phyloP scores from a whole-genome alignment of 1,140 invertebrate species.

The Carcinoscorpius rotundicauda region DNA sequence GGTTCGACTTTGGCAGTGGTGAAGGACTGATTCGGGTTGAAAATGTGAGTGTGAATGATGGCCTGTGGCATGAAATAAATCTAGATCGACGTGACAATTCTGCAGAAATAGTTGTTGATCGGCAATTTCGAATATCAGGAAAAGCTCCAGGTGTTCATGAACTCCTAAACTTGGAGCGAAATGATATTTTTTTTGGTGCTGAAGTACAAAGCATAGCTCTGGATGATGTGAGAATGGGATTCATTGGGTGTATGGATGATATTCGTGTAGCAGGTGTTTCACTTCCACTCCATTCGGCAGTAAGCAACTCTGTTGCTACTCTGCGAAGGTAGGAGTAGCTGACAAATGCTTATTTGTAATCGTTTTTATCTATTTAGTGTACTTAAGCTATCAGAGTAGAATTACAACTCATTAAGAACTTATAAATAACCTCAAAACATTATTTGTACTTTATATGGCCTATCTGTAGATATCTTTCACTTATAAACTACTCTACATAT shows the following conservation, averaged over 20 bases:
- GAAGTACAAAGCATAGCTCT: constrained; percentile 49
- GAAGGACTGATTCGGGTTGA: constrained; percentile 68
- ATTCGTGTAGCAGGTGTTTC: constrained; percentile 60
- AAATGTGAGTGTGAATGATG: constrained; percentile 63
- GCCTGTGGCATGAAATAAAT: constrained; percentile 75
- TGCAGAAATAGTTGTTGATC: constrained; percentile 65
- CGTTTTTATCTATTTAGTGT: too few species aligned
- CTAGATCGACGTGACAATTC: constrained; percentile 65
- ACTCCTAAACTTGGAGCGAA: constrained; percentile 70
- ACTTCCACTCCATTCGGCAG: constrained; percentile 60
- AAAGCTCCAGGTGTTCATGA: constrained; percentile 67
- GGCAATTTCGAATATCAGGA: constrained; percentile 57
- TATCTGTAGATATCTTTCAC: too few species aligned
- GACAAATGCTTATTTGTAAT: too few species aligned
- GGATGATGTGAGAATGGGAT: constrained; percentile 58
- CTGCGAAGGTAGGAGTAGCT: constrained; percentile 28
- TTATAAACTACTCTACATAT: too few species aligned
- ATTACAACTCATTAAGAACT: too few species aligned
- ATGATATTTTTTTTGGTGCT: constrained; percentile 72
- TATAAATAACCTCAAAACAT: too few species aligned
- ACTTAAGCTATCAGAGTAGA: too few species aligned
- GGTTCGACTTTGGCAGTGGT: constrained; percentile 80
- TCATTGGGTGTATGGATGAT: constrained; percentile 83
- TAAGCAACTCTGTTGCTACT: constrained; percentile 41
- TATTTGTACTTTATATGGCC: too few species aligned